Percentiles rank a stretch among this genome's conserved stretches.
phyloP scores from a whole-genome alignment of 1,140 invertebrate genomes.

The Druon quercuslanigerum region DNA sequence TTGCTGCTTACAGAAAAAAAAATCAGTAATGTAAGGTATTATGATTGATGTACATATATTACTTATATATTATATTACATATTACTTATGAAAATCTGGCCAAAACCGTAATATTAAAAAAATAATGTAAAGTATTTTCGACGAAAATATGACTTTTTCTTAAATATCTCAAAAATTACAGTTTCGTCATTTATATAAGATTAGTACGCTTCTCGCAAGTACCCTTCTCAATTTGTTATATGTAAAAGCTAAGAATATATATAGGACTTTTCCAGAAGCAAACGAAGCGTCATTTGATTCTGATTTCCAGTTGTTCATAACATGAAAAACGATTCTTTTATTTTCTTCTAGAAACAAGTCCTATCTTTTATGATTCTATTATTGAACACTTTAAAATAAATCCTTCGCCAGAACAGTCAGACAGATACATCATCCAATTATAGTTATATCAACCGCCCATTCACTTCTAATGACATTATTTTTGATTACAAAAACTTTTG shows the following conservation, averaged over 20 bases:
- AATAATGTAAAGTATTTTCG: conserved; percentile 1
- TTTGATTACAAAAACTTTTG: too few species aligned
- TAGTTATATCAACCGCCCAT: too few species aligned
- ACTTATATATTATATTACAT: too few species aligned
- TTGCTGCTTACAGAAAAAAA: background rate
- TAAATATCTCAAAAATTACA: conserved; percentile 22
- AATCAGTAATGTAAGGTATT: background rate
- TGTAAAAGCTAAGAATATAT: conserved; percentile 1
- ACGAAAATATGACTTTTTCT: conserved; percentile 17
- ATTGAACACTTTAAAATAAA: background rate
- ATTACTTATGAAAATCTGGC: too few species aligned
- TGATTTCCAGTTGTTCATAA: too few species aligned
- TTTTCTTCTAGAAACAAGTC: background rate
- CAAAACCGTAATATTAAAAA: too few species aligned
- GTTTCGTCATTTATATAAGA: conserved; percentile 16
- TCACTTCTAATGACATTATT: too few species aligned
- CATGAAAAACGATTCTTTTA: too few species aligned
- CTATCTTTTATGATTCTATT: background rate
- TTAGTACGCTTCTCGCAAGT: conserved; percentile 2
- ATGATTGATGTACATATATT: too few species aligned
- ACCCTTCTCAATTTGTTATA: background rate
- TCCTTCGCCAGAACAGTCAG: background rate
- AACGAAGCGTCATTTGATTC: background rate
- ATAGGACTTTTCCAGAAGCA: background rate
- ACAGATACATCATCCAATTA: too few species aligned